phyloP scores from a whole-genome alignment of 2,113 vertebrate species.

The Setophaga petechia region DNA sequence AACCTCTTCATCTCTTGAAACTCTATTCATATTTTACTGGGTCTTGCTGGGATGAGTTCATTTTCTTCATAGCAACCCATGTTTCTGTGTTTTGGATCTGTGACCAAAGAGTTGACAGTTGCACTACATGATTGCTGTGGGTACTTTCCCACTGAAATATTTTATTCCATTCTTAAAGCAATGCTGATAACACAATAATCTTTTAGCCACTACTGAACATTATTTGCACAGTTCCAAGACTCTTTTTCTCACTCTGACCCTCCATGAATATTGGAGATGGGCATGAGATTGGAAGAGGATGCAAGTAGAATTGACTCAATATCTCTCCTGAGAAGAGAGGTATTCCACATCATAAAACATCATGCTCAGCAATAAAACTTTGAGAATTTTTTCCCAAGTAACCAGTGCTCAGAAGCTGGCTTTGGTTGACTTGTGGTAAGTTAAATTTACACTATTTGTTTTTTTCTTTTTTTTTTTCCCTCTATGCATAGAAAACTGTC shows the following conservation, averaged over 20 bases:
- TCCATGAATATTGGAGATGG: not conserved
- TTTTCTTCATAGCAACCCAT: not conserved
- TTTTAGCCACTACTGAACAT: not conserved
- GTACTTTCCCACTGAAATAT: not conserved
- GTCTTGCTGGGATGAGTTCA: not conserved
- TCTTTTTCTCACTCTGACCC: not conserved
- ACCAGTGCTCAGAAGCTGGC: not conserved
- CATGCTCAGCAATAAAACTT: not conserved
- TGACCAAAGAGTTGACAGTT: not conserved
- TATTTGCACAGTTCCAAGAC: not conserved
- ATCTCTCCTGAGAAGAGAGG: not conserved
- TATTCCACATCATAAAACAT: not conserved
- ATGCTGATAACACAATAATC: not conserved
- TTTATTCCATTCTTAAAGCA: not conserved
- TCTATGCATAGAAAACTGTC: not conserved
- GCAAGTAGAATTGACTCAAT: not conserved
- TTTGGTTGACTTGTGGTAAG: not conserved
- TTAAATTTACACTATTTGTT: not conserved
- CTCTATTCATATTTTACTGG: not conserved
- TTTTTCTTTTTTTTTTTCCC: accelerated
- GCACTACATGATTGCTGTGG: not conserved
- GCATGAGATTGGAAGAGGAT: not conserved
- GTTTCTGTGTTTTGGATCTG: not conserved
- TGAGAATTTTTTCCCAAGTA: not conserved
- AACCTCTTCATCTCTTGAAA: not conserved